Evolutionary conservation across 53 echinoderm and acorn worm genomes (phyloP).

Genomic region (Mesocentrotus franciscanus): DNA sequence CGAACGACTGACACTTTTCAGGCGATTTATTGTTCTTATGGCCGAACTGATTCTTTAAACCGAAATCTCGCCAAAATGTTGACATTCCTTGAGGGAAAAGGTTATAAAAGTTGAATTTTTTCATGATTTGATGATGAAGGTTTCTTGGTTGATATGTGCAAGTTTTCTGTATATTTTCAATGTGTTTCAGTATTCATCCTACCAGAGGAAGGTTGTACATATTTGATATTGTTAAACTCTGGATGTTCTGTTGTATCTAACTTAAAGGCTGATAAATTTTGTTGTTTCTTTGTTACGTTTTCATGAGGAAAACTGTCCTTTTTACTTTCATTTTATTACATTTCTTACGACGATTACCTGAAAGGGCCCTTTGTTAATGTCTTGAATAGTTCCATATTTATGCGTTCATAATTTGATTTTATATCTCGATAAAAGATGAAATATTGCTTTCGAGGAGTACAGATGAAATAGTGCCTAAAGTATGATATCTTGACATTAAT

Average conservation of each 20-base stretch:
- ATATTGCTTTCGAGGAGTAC: neutral
- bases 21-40: neutral
- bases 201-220: slow-evolving; percentile 30
- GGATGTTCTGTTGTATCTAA: neutral
- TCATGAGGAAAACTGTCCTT: neutral
- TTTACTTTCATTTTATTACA: neutral
- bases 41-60: neutral
- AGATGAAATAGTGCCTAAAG: slow-evolving; percentile 10
- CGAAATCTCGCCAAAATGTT: neutral
- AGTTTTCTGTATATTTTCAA: slow-evolving; percentile 12
- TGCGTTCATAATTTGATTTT: neutral
- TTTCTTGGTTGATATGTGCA: neutral
- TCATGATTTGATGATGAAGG: neutral
- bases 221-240: slow-evolving; percentile 32
- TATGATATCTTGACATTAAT: neutral
- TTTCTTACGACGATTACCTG: neutral
- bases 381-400: neutral
- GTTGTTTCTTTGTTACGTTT: neutral
- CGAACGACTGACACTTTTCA: neutral
- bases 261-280: slow-evolving; percentile 10
- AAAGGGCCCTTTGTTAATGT: neutral
- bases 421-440: neutral
- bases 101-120: neutral
- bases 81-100: slow-evolving; percentile 36
- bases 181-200: slow-evolving; percentile 33